Percentiles rank a stretch among this genome's conserved stretches.
Conservation (phyloP, 2,113 vertebrate genomes). For the Prinia subflava region DNA sequence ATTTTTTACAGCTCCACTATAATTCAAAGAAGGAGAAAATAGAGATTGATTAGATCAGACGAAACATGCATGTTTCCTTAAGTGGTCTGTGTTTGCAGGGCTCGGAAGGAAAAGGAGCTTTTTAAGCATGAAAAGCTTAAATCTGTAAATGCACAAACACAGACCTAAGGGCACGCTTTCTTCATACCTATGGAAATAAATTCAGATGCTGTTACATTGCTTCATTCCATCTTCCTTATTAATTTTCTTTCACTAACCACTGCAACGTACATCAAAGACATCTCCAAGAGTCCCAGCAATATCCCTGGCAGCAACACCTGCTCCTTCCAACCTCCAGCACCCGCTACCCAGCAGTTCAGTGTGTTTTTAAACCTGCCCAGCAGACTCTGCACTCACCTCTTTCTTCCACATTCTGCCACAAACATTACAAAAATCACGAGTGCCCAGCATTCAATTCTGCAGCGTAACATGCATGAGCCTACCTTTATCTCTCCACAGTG, state of each 20-base stretch:
- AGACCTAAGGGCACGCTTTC: neutral
- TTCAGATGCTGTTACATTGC: neutral
- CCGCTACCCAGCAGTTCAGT: neutral
- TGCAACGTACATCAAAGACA: neutral
- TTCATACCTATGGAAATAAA: neutral
- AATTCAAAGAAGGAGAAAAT: neutral
- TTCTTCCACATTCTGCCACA: neutral
- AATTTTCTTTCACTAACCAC: neutral
- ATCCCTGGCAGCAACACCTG: neutral
- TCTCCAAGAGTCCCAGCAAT: neutral
- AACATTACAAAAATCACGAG: neutral
- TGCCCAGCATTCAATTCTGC: neutral
- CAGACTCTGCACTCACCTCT: neutral
- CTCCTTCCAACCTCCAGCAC: neutral
- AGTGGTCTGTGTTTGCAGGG: neutral
- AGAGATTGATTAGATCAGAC: neutral
- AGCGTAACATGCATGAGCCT: rapidly evolving
- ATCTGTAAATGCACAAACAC: neutral
- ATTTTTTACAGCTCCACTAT: neutral
- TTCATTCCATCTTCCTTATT: neutral
- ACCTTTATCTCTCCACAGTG: neutral
- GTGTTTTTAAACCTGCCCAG: neutral
- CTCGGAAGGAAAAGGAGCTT: neutral
- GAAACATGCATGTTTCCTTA: neutral
- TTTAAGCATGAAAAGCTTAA: neutral